Evolutionary conservation across 64 coral and sea anemone genomes (phyloP).

Genomic region (Montipora sp.): DNA sequence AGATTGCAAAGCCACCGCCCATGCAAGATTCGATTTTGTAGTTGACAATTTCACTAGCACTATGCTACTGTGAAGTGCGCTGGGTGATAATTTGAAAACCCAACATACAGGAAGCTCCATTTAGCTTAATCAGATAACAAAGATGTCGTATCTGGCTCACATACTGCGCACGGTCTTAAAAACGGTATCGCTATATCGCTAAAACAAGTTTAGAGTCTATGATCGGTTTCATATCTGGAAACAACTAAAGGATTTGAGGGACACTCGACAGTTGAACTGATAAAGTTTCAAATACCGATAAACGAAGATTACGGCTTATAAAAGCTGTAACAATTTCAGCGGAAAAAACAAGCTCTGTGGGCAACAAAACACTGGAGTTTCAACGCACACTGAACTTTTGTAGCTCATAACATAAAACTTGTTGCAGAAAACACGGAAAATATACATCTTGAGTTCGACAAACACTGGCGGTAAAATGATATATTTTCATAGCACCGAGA

Average conservation of each 20-base stretch:
- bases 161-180: conserved; percentile 70
- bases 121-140: conserved; percentile 84
- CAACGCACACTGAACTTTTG: neutral
- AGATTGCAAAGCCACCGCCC: conserved; percentile 67
- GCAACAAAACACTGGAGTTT: neutral
- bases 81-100: conserved; percentile 92
- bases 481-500: conserved; percentile 46
- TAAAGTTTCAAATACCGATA: conserved; percentile 52
- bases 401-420: conserved; percentile 4
- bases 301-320: conserved; percentile 29
- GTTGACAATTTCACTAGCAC: conserved; percentile 30
- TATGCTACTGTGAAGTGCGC: neutral
- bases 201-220: conserved; percentile 58
- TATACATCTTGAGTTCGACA: conserved; percentile 13
- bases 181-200: conserved; percentile 77
- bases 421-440: conserved; percentile 28
- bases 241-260: conserved; percentile 20
- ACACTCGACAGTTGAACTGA: conserved; percentile 27
- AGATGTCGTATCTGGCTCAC: conserved; percentile 80
- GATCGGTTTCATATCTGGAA: conserved; percentile 46
- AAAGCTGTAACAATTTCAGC: neutral
- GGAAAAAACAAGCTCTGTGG: neutral
- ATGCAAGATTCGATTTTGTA: conserved; percentile 63
- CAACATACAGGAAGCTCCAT: conserved; percentile 86
- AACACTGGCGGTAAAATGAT: conserved; percentile 48